Percentiles rank a stretch among this genome's conserved stretches.
These are phyloP conservation scores for Drosophila carrolli DNA, from an alignment of 1,140 invertebrate species.

Conservation along the genomic window DNA sequence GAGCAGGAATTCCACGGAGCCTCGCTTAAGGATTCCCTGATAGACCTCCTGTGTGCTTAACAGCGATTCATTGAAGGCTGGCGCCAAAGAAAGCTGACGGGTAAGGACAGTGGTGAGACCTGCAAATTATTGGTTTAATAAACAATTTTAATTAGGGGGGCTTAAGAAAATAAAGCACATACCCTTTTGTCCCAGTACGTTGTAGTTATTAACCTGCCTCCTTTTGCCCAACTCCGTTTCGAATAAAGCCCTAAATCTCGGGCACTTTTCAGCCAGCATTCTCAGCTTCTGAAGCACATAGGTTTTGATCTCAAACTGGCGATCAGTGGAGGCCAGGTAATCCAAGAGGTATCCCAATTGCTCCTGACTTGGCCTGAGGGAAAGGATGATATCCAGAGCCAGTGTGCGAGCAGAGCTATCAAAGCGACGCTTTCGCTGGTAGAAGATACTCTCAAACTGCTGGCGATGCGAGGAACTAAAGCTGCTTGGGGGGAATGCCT, in stretches of 20 bases:
- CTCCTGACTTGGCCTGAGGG: conserved; percentile 86
- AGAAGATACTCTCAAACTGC: conserved; percentile 87
- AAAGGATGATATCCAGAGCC: conserved; percentile 90
- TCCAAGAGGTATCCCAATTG: conserved; percentile 86
- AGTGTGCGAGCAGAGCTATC: conserved; percentile 90
- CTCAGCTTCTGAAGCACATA: conserved; percentile 88
- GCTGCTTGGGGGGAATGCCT: conserved; percentile 85
- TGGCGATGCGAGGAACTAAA: conserved; percentile 82
- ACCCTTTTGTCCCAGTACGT: conserved; percentile 88
- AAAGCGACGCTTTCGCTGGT: conserved; percentile 87
- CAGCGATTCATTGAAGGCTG: conserved; percentile 89
- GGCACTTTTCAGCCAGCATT: conserved; percentile 86
- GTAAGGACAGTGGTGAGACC: conserved; percentile 90
- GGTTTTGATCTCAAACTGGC: conserved; percentile 88
- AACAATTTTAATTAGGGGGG: neutral
- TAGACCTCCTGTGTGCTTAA: conserved; percentile 91
- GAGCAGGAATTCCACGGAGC: conserved; percentile 90
- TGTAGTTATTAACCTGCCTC: conserved; percentile 88
- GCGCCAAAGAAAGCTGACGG: conserved; percentile 86
- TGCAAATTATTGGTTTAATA: conserved; percentile 12
- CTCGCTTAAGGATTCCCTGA: conserved; percentile 90
- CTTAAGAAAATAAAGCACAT: neutral
- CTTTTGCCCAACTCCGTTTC: conserved; percentile 82
- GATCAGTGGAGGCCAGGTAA: conserved; percentile 86
- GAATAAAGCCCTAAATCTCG: conserved; percentile 84